Conservation (phyloP, 2,797 vertebrate genomes). For the Fistularia tabacaria region DNA sequence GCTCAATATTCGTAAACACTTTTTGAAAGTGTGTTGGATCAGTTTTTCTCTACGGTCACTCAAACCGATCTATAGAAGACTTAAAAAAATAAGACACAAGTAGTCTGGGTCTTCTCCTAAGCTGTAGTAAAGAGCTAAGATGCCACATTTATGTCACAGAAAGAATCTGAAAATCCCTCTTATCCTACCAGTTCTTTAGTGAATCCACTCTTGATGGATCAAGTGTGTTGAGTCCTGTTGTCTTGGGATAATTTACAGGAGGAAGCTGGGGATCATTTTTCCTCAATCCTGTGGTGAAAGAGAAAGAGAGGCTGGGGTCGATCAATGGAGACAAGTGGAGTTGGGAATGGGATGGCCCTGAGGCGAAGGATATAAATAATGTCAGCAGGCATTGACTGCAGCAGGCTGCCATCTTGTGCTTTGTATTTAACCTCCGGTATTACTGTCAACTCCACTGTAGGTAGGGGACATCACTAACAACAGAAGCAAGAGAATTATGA, state of each 20-base stretch:
- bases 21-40: too few relatives aligned
- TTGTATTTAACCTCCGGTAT: conserved; percentile 29
- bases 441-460: not conserved
- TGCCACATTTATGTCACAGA: conserved; percentile 30
- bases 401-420: conserved; percentile 33
- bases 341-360: conserved; percentile 59
- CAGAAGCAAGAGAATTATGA: not conserved
- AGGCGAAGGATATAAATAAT: conserved; percentile 64
- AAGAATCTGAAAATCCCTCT: conserved; percentile 33
- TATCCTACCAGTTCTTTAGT: conserved; percentile 29
- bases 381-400: conserved; percentile 52
- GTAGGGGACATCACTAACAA: not conserved
- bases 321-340: conserved; percentile 66
- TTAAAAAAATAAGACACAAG: conserved; percentile 9
- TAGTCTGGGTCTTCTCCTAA: conserved; percentile 12
- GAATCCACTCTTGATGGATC: conserved; percentile 46
- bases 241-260: conserved; percentile 49
- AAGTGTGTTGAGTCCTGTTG: conserved; percentile 43
- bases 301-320: conserved; percentile 34
- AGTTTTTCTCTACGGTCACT: not conserved
- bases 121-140: conserved; percentile 12
- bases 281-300: conserved; percentile 28
- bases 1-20: too few relatives aligned
- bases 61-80: conserved; percentile 5
- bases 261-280: conserved; percentile 46